A percentile compares a stretch with the other conserved stretches of the same genome.
phyloP scores from a whole-genome alignment of 2,888 invertebrate species.

The Chrysodeixis includens region DNA sequence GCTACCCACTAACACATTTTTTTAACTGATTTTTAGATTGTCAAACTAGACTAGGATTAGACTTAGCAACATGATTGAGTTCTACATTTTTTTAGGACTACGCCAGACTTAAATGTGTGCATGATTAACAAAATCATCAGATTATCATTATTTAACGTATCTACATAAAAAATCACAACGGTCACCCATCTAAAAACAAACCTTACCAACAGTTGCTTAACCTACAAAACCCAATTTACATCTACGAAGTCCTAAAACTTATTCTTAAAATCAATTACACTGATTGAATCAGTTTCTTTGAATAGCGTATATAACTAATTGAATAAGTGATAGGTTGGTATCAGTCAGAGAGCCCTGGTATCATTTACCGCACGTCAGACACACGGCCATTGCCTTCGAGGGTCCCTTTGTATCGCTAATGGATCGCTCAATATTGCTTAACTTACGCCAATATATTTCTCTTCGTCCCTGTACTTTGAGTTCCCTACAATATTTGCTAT shows the following conservation, averaged over 20 bases:
- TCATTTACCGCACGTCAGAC: slow-evolving; percentile 1
- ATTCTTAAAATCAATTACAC: background rate
- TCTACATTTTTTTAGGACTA: too few species aligned
- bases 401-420: background rate
- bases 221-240: background rate
- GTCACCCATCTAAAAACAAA: background rate
- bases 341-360: background rate
- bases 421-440: slow-evolving; percentile 2
- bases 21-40: too few species aligned
- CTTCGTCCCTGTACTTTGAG: too few species aligned
- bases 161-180: background rate
- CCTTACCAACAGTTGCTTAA: background rate
- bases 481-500: background rate
- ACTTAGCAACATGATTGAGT: too few species aligned
- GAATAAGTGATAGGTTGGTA: background rate
- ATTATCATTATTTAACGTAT: too few species aligned
- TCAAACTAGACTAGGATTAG: too few species aligned
- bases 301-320: background rate
- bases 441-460: background rate
- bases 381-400: background rate
- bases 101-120: too few species aligned
- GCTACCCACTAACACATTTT: too few species aligned
- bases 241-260: background rate
- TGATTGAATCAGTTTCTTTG: background rate
- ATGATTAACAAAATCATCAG: too few species aligned